Base-by-base conservation (phyloP, 2,113 vertebrate species). In the Rhea pennata region DNA sequence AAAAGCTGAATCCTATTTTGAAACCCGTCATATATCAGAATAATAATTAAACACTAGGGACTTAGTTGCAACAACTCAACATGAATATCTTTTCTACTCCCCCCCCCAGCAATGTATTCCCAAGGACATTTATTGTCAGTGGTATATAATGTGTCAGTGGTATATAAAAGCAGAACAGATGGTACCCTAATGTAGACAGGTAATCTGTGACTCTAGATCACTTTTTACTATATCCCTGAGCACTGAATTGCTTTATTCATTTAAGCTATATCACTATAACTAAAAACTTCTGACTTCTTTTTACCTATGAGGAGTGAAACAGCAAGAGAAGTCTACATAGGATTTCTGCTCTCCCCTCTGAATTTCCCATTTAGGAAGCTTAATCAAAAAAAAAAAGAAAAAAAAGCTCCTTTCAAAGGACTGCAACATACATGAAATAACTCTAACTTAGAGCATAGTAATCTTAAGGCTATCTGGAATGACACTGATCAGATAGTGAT, bases 61-160 rank as follows among this genome's bases (percentile, higher is more conserved):
- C 59, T 84, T 80, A n/a, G 8, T 69, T 90, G 72, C 92, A 81
- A 75, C 36, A 65, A 11, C 6, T 80, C 59, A 86, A 42, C 9
- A 53, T 39, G 39, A 48, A 90, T 71, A n/a, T 0, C 4, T 54
- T 85, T 88, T 61, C 64, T 2, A 46, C 61, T 11, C 1, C 8
- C 39, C 9, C 5, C 16, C 50, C 59, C 58, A 87, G 17, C 69
- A 84, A 31, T 61, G 8, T 53, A 85, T 75, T 93, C 23, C 24
- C 50, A 91, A 92, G 54, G 58, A 91, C 21, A 54, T 75, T 87
- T 76, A 71, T 73, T 74, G 54, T 87, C 51, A 93, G 23, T 4
- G 0, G 0, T 36, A 58, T 54, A 81, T 5, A 88, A 84, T 27
- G 8, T 88, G 54, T 87, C 51, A 93, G 23, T 4, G 0, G 0